These are phyloP conservation scores for Bursaphelenchus okinawaensis DNA, from an alignment of 2,888 invertebrate species.

Conservation along the genomic window DNA sequence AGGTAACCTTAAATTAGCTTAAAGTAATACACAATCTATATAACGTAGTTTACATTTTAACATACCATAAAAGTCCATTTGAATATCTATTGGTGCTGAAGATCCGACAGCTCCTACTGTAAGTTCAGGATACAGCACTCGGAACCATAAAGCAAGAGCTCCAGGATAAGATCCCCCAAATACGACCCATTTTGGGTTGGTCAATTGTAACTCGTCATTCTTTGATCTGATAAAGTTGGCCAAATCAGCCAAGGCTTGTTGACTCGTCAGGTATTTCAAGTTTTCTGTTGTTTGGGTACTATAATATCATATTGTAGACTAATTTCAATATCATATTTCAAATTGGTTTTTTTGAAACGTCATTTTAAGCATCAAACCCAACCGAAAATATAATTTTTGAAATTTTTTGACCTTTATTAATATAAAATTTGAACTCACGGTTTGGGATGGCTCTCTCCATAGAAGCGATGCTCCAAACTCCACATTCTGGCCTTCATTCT, in stretches of 20 bases:
- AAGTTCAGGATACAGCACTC: slow-evolving; percentile 77
- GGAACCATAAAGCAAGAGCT: slow-evolving; percentile 78
- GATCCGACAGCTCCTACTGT: slow-evolving; percentile 78
- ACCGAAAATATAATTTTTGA: too few species aligned
- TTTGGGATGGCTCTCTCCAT: slow-evolving; percentile 85
- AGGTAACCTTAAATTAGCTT: slow-evolving; percentile 18
- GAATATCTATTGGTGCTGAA: slow-evolving; percentile 78
- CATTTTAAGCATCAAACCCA: background rate
- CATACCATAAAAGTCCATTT: slow-evolving; percentile 70
- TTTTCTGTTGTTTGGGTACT: slow-evolving; percentile 78
- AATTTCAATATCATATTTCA: too few species aligned
- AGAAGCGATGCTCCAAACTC: slow-evolving; percentile 83
- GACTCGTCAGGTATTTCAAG: slow-evolving; percentile 69
- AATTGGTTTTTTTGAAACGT: background rate
- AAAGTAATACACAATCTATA: too few species aligned
- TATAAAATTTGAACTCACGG: too few species aligned
- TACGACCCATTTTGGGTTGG: slow-evolving; percentile 72
- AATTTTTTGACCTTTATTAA: too few species aligned
- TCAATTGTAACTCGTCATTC: slow-evolving; percentile 60
- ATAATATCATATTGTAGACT: slow-evolving; percentile 58
- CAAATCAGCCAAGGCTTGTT: slow-evolving; percentile 70
- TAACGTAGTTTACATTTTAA: background rate
- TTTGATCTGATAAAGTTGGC: slow-evolving; percentile 74
- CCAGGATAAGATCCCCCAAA: slow-evolving; percentile 72
- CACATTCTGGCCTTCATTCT: slow-evolving; percentile 76